Conservation (phyloP, 2,113 vertebrate species). For the Empidonax traillii region DNA sequence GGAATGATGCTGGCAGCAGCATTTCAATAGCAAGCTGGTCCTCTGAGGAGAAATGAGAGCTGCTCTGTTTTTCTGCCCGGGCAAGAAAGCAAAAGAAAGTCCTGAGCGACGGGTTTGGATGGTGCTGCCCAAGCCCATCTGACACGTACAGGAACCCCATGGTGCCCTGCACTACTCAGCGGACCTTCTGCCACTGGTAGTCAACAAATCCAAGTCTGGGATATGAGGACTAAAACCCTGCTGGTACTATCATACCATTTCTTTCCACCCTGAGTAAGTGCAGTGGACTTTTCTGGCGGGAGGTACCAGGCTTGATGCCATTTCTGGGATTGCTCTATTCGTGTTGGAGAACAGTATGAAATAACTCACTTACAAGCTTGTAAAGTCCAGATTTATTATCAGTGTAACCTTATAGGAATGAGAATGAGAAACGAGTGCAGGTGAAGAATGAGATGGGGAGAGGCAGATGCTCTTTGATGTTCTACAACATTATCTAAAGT, state of each 20-base stretch:
- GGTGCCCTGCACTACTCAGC: not conserved
- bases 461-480: not conserved
- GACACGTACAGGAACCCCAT: fast-evolving
- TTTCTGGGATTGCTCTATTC: not conserved
- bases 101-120: not conserved
- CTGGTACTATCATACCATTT: not conserved
- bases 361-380: not conserved
- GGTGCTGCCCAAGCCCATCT: not conserved
- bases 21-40: not conserved
- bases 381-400: not conserved
- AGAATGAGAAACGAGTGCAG: not conserved
- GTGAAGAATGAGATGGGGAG: not conserved
- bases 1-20: not conserved
- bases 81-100: not conserved
- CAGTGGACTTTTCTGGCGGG: not conserved
- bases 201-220: not conserved
- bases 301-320: not conserved
- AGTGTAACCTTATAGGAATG: not conserved
- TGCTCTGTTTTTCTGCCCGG: not conserved
- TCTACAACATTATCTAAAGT: not conserved
- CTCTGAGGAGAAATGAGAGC: not conserved
- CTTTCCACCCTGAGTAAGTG: not conserved
- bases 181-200: not conserved
- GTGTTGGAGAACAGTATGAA: not conserved
- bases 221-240: not conserved